These are phyloP conservation scores for Troilus luridus DNA, from an alignment of 2,888 invertebrate genomes.

Conservation along the genomic window DNA sequence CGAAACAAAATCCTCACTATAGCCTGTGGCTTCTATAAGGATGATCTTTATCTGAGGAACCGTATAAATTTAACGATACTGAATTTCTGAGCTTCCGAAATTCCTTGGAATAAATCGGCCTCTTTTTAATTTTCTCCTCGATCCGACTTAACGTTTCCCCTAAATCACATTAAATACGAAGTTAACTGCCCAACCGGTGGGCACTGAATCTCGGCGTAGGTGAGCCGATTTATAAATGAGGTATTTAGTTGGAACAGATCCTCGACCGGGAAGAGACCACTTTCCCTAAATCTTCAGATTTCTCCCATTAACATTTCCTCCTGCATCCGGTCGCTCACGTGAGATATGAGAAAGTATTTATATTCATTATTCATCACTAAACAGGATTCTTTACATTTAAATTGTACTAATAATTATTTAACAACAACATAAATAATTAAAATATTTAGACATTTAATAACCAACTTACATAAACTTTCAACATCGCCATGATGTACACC, in stretches of 20 bases:
- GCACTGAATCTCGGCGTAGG: neutral
- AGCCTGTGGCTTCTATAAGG: neutral
- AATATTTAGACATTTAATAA: neutral
- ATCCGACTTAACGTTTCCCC: neutral
- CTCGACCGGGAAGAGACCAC: neutral
- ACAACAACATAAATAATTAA: neutral
- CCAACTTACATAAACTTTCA: too few relatives aligned
- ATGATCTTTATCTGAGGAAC: neutral
- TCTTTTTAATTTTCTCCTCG: neutral
- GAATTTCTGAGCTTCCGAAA: neutral
- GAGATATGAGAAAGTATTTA: neutral
- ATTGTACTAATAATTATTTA: neutral
- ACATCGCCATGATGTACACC: too few relatives aligned
- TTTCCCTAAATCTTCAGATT: slow-evolving; percentile 18
- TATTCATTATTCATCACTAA: neutral
- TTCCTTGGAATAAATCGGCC: neutral
- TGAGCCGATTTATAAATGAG: neutral
- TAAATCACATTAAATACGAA: slow-evolving; percentile 35
- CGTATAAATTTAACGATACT: neutral
- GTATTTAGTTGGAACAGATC: neutral
- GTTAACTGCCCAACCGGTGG: neutral
- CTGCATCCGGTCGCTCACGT: neutral
- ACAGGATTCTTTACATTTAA: neutral
- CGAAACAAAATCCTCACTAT: too few relatives aligned
- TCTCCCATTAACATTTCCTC: neutral